Conservation (phyloP, 2,888 invertebrate species). For the Tenthredo livida region DNA sequence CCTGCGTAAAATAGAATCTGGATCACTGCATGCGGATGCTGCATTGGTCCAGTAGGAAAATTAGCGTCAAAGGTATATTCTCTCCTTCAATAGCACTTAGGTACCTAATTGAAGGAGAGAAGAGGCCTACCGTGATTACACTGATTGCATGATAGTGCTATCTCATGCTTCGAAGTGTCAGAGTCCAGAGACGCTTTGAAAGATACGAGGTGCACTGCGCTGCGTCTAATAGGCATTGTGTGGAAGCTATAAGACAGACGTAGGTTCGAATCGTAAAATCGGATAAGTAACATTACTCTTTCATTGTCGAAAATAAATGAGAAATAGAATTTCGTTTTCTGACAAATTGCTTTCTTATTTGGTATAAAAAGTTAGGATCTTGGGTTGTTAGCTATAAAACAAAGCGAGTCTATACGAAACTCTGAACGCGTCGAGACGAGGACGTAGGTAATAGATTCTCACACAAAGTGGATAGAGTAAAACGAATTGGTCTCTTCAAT, state of each 20-base stretch:
- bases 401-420: not conserved
- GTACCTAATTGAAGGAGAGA: constrained; percentile 28
- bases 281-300: not conserved
- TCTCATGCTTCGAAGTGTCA: not conserved
- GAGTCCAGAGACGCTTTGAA: constrained; percentile 1
- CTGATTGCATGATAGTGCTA: constrained; percentile 15
- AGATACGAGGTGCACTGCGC: not conserved
- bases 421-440: not conserved
- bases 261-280: too few species aligned
- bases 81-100: not conserved
- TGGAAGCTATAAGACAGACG: not conserved
- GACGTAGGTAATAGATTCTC: not conserved
- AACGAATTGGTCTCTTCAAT: not conserved
- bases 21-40: constrained; percentile 23
- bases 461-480: not conserved
- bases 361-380: not conserved
- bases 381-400: not conserved
- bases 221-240: not conserved
- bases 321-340: not conserved
- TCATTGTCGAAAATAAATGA: not conserved
- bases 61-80: not conserved
- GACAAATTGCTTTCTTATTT: not conserved
- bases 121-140: constrained; percentile 10
- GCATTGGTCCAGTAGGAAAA: not conserved
- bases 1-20: not conserved